phyloP scores from a whole-genome alignment of 2,888 invertebrate genomes.

The Cantharis rufa region DNA sequence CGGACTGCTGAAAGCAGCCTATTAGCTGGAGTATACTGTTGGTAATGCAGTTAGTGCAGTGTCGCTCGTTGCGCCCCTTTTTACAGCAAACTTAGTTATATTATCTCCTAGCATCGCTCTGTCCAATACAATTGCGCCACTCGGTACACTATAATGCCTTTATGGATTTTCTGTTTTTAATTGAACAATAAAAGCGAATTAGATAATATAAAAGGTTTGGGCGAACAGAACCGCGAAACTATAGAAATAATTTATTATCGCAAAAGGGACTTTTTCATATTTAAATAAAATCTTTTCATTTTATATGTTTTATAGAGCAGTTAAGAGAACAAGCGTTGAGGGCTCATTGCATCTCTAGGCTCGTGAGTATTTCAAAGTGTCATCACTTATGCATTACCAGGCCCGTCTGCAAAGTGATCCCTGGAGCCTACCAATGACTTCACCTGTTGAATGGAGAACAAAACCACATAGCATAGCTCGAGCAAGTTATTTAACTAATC shows the following conservation, averaged over 20 bases:
- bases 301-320: slow-evolving; percentile 23
- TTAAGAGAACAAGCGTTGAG: slow-evolving; percentile 29
- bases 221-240: not conserved
- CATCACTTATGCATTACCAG: slow-evolving; percentile 68
- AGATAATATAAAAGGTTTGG: not conserved
- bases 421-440: slow-evolving; percentile 53
- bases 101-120: slow-evolving; percentile 40
- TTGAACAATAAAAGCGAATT: slow-evolving; percentile 30
- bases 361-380: slow-evolving; percentile 55
- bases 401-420: slow-evolving; percentile 61
- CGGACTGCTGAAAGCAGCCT: slow-evolving; percentile 52
- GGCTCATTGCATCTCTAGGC: slow-evolving; percentile 32
- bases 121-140: slow-evolving; percentile 34
- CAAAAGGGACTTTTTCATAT: not conserved
- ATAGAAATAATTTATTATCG: not conserved
- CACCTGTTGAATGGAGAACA: slow-evolving; percentile 50
- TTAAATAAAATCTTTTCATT: not conserved
- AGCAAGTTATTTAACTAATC: slow-evolving; percentile 26
- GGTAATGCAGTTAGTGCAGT: slow-evolving; percentile 51
- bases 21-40: slow-evolving; percentile 54
- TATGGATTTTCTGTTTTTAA: slow-evolving; percentile 39
- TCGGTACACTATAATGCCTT: slow-evolving; percentile 31
- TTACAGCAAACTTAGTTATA: slow-evolving; percentile 52
- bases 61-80: slow-evolving; percentile 48
- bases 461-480: slow-evolving; percentile 22